Conservation (phyloP, 2,113 vertebrate species). For the Psophia crepitans region DNA sequence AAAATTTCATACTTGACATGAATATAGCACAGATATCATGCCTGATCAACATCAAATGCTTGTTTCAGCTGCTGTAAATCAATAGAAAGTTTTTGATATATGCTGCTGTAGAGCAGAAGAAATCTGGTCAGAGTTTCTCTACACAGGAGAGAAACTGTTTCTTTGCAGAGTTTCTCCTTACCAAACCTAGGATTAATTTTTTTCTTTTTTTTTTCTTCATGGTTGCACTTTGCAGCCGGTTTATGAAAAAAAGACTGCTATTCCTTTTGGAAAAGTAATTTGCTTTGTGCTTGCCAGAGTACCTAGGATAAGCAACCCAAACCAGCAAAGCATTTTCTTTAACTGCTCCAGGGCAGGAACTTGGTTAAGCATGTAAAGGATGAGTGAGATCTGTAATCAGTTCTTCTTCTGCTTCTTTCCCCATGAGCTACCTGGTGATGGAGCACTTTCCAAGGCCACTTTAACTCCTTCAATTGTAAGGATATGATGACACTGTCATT, state of each 20-base stretch:
- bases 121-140: neutral
- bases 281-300: neutral
- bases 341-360: neutral
- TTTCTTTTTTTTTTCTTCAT: neutral
- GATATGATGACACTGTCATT: neutral
- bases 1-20: neutral
- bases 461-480: neutral
- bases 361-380: neutral
- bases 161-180: neutral
- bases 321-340: neutral
- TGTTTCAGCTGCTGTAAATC: neutral
- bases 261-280: neutral
- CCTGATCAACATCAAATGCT: conserved; percentile 1
- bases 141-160: neutral
- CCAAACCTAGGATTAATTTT: neutral
- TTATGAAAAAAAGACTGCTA: neutral
- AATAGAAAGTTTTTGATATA: neutral
- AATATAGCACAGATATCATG: neutral
- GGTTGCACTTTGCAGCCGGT: neutral
- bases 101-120: neutral
- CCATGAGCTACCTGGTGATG: neutral
- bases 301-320: neutral
- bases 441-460: neutral
- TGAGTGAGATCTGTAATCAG: neutral
- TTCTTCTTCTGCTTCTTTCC: neutral